Percentiles rank a stretch among this genome's conserved stretches.
phyloP scores from a whole-genome alignment of 2,888 invertebrate species.

The Pollenia amentaria region DNA sequence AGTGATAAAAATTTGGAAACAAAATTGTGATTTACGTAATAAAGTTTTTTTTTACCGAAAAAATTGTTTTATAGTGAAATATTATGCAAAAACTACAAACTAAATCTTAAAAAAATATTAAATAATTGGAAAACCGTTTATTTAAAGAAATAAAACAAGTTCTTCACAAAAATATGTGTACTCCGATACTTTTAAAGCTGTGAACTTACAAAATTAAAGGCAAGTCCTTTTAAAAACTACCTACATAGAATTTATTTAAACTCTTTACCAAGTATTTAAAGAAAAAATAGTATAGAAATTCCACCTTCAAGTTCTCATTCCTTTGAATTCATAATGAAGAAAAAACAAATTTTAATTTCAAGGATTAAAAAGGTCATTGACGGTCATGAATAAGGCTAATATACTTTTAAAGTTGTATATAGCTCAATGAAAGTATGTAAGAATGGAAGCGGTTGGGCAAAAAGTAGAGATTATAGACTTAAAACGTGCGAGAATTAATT shows the following conservation, averaged over 20 bases:
- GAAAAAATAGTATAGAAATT: no score
- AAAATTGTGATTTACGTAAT: constrained; percentile 60
- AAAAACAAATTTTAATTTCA: constrained; percentile 11
- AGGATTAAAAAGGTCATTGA: constrained; percentile 66
- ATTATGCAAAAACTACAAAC: not conserved
- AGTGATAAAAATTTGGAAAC: constrained; percentile 51
- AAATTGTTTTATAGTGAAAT: not conserved
- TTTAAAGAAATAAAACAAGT: no score
- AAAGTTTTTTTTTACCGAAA: constrained; percentile 29
- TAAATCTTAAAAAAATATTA: not conserved
- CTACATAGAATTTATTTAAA: not conserved
- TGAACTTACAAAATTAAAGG: not conserved
- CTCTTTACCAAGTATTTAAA: no score
- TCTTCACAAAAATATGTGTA: not conserved
- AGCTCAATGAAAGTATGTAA: not conserved
- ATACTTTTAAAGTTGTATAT: not conserved
- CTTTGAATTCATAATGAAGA: not conserved
- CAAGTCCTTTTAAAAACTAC: not conserved
- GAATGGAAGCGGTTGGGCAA: no score
- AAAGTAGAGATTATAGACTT: no score
- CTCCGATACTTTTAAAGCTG: not conserved
- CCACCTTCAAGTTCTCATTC: no score
- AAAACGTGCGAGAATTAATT: no score
- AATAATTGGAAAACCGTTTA: not conserved
- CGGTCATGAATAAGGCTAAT: constrained; percentile 37